phyloP scores from a whole-genome alignment of 2,113 vertebrate species.

The Amazona vittata region DNA sequence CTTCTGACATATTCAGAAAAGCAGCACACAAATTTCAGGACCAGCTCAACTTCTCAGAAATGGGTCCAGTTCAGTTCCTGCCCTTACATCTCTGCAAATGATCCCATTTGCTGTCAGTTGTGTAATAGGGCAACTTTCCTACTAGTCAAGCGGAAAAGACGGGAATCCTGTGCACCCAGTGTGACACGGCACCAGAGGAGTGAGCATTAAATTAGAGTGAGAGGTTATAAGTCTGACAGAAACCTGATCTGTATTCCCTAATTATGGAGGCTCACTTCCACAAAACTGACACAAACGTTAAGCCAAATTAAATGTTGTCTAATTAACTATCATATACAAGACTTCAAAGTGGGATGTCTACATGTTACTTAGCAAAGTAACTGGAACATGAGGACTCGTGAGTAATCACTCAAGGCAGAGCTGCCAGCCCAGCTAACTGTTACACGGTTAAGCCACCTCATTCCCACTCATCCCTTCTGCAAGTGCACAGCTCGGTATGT shows the following conservation, averaged over 20 bases:
- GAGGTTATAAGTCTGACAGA: slow-evolving; percentile 76
- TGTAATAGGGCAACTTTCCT: slow-evolving; percentile 67
- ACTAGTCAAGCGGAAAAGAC: slow-evolving; percentile 74
- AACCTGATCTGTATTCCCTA: slow-evolving; percentile 76
- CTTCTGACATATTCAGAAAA: not conserved
- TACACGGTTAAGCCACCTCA: slow-evolving; percentile 32
- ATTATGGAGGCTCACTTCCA: slow-evolving; percentile 78
- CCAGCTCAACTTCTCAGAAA: not conserved
- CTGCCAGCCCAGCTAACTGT: slow-evolving; percentile 40
- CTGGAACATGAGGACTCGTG: not conserved
- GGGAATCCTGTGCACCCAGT: slow-evolving; percentile 11
- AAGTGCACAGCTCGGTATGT: slow-evolving; percentile 71
- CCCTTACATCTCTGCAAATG: slow-evolving; percentile 71
- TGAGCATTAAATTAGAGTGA: slow-evolving; percentile 72
- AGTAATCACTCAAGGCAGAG: slow-evolving; percentile 18
- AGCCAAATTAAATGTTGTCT: slow-evolving; percentile 81
- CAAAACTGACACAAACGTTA: slow-evolving; percentile 76
- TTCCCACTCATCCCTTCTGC: slow-evolving; percentile 29
- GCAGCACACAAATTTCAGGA: not conserved
- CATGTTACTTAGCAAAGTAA: slow-evolving; percentile 56
- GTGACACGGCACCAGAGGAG: slow-evolving; percentile 66
- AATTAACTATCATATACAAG: slow-evolving; percentile 77
- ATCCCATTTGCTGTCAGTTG: slow-evolving; percentile 71
- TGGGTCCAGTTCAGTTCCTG: not conserved
- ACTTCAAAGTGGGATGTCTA: slow-evolving; percentile 54